Conservation (phyloP, 2,113 vertebrate species). For the Gorsachius goisagi region DNA sequence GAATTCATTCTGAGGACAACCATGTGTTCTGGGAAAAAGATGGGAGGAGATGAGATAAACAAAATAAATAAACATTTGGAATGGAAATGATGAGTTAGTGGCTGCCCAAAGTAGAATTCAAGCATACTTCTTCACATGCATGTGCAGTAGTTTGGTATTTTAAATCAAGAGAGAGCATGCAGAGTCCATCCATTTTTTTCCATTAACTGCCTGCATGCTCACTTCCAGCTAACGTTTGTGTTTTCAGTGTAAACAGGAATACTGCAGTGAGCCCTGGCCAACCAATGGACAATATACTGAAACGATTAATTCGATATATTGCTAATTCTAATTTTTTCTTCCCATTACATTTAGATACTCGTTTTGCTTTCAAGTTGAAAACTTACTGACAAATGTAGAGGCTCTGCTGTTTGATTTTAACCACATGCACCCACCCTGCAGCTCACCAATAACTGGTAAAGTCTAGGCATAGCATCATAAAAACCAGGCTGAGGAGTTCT, state of each 20-base stretch:
- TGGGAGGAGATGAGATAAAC: slow-evolving; percentile 80
- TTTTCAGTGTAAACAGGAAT: not conserved
- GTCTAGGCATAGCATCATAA: not conserved
- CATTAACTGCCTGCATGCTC: not conserved
- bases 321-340: slow-evolving; percentile 38
- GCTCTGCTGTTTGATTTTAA: not conserved
- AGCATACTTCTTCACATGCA: slow-evolving; percentile 10
- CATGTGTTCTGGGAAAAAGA: slow-evolving; percentile 51
- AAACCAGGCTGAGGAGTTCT: not conserved
- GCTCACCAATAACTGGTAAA: not conserved
- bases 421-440: not conserved
- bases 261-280: not conserved
- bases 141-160: not conserved
- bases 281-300: not conserved
- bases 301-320: not conserved
- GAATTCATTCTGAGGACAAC: slow-evolving; percentile 19
- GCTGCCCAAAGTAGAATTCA: slow-evolving; percentile 56
- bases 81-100: slow-evolving; percentile 54
- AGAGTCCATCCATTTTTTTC: not conserved
- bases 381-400: not conserved
- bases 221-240: not conserved
- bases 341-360: not conserved
- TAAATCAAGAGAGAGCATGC: not conserved
- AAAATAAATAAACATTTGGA: slow-evolving; percentile 70
- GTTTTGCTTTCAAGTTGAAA: not conserved